Percentiles rank a stretch among this genome's conserved stretches.
Conservation (phyloP, 2,797 vertebrate genomes). For the Mormyrus proboscirostris region DNA sequence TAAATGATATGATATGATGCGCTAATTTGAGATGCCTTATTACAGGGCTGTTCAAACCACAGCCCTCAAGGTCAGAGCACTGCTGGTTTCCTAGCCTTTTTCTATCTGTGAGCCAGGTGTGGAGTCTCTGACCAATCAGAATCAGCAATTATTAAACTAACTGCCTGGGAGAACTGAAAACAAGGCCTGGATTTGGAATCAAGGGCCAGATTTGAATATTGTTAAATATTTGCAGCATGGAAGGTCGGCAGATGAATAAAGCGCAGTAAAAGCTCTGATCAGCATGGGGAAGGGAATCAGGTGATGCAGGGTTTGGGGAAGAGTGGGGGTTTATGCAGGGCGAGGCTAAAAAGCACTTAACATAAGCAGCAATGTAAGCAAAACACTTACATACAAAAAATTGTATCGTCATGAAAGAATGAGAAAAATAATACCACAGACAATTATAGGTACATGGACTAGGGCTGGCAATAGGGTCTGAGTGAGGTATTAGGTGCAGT, state of each 20-base stretch:
- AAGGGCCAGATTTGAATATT: background rate
- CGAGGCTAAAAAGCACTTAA: background rate
- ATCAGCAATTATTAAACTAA: background rate
- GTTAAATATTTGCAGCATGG: background rate
- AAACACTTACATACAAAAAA: background rate
- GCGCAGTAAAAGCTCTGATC: background rate
- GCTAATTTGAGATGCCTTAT: background rate
- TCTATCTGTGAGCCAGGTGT: background rate
- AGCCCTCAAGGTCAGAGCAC: background rate
- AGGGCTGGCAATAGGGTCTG: background rate
- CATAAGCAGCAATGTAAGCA: background rate
- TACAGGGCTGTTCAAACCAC: background rate
- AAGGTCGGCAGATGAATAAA: background rate
- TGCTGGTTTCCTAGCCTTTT: background rate
- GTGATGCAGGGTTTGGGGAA: background rate
- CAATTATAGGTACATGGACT: background rate
- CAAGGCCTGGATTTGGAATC: background rate
- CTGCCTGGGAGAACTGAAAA: background rate
- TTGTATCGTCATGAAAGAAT: background rate
- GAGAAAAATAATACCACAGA: background rate
- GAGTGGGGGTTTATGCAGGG: background rate
- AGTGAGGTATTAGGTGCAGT: background rate
- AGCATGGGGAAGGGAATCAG: background rate
- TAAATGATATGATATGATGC: background rate
- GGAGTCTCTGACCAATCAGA: background rate